phyloP scores from a whole-genome alignment of 2,888 invertebrate genomes.

The Cheilosia pagana region DNA sequence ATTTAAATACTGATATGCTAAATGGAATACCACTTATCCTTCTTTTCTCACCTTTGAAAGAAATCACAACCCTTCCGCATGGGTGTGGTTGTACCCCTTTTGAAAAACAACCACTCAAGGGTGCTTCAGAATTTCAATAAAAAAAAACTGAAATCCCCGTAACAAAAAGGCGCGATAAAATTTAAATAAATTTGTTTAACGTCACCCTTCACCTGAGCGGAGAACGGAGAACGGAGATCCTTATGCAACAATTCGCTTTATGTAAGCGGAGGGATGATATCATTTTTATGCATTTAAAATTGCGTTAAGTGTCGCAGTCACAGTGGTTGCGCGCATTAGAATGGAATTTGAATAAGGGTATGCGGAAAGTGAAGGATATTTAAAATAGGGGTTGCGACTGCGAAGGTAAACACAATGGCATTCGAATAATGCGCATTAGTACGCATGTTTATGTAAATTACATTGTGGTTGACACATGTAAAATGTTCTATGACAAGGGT shows the following conservation, averaged over 20 bases:
- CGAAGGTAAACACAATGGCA: slow-evolving; percentile 50
- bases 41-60: slow-evolving; percentile 61
- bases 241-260: background rate
- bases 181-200: slow-evolving; percentile 74
- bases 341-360: slow-evolving; percentile 62
- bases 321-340: slow-evolving; percentile 72
- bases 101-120: slow-evolving; percentile 33
- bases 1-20: slow-evolving; percentile 74
- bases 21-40: slow-evolving; percentile 34
- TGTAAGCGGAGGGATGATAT: slow-evolving; percentile 55
- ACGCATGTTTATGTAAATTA: slow-evolving; percentile 74
- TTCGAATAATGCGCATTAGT: slow-evolving; percentile 74
- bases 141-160: slow-evolving; percentile 16
- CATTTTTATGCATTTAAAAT: slow-evolving; percentile 60
- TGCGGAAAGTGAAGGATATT: slow-evolving; percentile 41
- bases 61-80: slow-evolving; percentile 64
- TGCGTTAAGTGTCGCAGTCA: slow-evolving; percentile 58
- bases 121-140: slow-evolving; percentile 54
- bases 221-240: slow-evolving; percentile 28
- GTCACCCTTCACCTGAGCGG: slow-evolving; percentile 66
- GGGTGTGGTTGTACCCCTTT: background rate
- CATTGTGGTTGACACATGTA: slow-evolving; percentile 40
- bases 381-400: slow-evolving; percentile 69
- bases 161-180: slow-evolving; percentile 65
- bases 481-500: slow-evolving; percentile 32